Conservation (phyloP, 2,888 invertebrate species). For the Pharmacophagus antenor region DNA sequence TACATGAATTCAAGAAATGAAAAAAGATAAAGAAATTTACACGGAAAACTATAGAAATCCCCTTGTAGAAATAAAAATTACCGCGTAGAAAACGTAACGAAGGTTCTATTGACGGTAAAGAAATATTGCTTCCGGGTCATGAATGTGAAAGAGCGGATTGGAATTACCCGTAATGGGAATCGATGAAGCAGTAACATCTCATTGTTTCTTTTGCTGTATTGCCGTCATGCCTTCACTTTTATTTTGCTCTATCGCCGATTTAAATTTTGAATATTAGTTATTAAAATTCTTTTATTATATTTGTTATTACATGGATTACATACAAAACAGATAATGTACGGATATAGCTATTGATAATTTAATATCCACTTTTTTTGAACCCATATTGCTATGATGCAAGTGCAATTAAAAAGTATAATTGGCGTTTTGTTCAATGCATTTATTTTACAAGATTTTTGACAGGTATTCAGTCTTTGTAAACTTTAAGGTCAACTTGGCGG, state of each 20-base stretch:
- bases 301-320: no score
- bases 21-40: neutral
- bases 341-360: no score
- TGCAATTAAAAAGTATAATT: no score
- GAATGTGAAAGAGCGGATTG: slow-evolving; percentile 39
- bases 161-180: slow-evolving; percentile 34
- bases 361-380: no score
- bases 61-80: neutral
- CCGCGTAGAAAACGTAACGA: slow-evolving; percentile 4
- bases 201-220: slow-evolving; percentile 12
- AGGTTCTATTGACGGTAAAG: slow-evolving; percentile 6
- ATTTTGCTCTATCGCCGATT: neutral
- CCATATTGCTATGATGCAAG: no score
- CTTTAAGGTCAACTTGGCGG: neutral
- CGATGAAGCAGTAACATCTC: slow-evolving; percentile 22
- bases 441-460: neutral
- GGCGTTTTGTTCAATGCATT: neutral
- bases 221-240: slow-evolving; percentile 5
- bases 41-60: neutral
- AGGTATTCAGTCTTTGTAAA: neutral
- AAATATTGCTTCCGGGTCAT: slow-evolving; percentile 35
- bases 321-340: no score
- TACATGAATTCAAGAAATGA: no score
- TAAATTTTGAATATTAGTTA: neutral
- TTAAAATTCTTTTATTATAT: no score